Percentiles rank a stretch among this genome's conserved stretches.
Conservation (phyloP, 1,140 invertebrate species). For the Choristoneura fumiferana region DNA sequence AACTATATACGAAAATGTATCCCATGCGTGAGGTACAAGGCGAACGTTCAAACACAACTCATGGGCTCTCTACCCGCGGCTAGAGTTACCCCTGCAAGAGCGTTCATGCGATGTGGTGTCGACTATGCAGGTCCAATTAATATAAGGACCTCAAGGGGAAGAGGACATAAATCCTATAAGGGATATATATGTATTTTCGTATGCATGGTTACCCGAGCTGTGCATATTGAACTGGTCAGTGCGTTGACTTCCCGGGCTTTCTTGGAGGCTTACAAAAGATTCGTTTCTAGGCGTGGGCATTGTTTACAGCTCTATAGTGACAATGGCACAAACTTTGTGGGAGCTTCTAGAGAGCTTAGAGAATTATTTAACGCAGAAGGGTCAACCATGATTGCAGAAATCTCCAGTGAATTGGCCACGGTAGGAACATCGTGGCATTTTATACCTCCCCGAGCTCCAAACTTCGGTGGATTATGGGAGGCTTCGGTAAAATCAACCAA, state of each 20-base stretch:
- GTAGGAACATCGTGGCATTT: conserved; percentile 20
- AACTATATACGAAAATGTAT: not conserved
- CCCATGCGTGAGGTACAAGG: too few species aligned
- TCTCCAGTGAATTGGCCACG: not conserved
- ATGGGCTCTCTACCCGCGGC: too few species aligned
- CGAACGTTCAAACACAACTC: not conserved
- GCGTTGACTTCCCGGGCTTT: not conserved
- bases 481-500: conserved; percentile 35
- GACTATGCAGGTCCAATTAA: not conserved
- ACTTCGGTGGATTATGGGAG: conserved; percentile 39
- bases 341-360: conserved; percentile 18
- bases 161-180: not conserved
- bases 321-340: conserved; percentile 40
- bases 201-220: too few species aligned
- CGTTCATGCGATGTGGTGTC: not conserved
- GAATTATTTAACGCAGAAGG: not conserved
- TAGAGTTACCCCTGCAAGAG: not conserved
- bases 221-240: not conserved
- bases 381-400: not conserved
- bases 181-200: too few species aligned
- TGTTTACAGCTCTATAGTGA: conserved; percentile 28
- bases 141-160: not conserved
- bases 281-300: conserved; percentile 25
- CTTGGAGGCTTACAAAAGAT: conserved; percentile 9
- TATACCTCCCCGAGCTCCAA: conserved; percentile 30